Evolutionary conservation across 2,113 vertebrate genomes (phyloP), one percentile per base, ranked within the genome.

Genomic region (Pygoscelis antarcticus): DNA sequence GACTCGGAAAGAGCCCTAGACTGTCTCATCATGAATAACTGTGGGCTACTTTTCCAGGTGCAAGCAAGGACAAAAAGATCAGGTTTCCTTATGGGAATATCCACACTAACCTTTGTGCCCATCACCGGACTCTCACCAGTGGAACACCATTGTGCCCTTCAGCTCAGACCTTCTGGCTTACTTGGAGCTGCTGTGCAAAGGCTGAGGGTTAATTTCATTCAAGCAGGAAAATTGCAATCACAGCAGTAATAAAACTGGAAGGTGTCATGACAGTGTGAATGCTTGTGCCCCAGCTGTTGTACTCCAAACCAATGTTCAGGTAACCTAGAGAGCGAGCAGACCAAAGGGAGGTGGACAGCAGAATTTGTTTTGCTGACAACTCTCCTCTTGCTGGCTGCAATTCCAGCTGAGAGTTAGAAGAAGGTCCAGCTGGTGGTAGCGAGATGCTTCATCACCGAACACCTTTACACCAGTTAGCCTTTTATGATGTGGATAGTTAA

Each of bases 231-330:
- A 60, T 1, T 6, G 1, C 42, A 42, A 2, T 83, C 52, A 54
- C 54, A 60, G 14, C 46, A 68, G 65, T 27, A 8, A 16, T 68
- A 32, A 68, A 38, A 47, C 4, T 52, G 46, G 46, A 82, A 84
- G 38, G 18, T 91, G 64, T 75, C 20, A 1, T 34, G 49, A 20
- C 15, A 80, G 3, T 3, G 8, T 62, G 71, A 51, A n/a, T 68
- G 47, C 52, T 66, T 62, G 21, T 80, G 40, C 22, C 47, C 34
- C 13, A 64, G 17, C 21, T 82, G 2, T 38, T 65, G 19, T 44
- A 51, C 29, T 32, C 69, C 54, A 77, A 49, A 77, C 17, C 87
- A 74, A 16, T 3, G 0, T 0, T 0, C 16, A 42, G 46, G 44
- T 40, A 57, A 57, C 54, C 11, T 61, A 38, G 38, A 29, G 6